Percentiles rank a stretch among this genome's conserved stretches.
Evolutionary conservation across 30 jellyfish, hydroid and myxozoan species (phyloP).

Genomic region (Hydractinia echinata): DNA sequence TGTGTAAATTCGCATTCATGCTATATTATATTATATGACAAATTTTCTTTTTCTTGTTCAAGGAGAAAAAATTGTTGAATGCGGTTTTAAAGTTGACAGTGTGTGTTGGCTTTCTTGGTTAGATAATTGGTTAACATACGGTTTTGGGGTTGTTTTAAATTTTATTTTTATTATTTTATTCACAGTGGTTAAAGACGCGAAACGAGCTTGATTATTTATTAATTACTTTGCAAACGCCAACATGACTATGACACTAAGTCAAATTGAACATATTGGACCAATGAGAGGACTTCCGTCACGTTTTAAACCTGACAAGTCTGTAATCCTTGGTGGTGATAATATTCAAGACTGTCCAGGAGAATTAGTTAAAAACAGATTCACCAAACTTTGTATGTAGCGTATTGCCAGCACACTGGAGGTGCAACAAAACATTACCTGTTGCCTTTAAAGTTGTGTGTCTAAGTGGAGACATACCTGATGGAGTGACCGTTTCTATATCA

Average conservation of each 20-base stretch:
- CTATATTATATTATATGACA: not conserved
- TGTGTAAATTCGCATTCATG: not conserved
- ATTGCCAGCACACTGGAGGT: conserved; percentile 97
- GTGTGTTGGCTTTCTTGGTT: conserved; percentile 1
- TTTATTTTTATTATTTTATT: not conserved
- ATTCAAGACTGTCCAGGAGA: conserved; percentile 93
- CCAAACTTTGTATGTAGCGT: conserved; percentile 99
- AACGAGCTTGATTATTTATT: not conserved
- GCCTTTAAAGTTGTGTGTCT: conserved; percentile 95
- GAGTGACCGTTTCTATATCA: conserved; percentile 78
- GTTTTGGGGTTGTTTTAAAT: not conserved
- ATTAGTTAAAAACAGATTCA: conserved; percentile 94
- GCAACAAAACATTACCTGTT: conserved; percentile 95
- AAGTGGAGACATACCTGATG: conserved; percentile 99
- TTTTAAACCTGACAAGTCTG: conserved; percentile 90
- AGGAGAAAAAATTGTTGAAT: not conserved
- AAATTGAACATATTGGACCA: conserved; percentile 44
- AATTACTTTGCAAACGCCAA: not conserved
- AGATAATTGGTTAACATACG: conserved; percentile 18
- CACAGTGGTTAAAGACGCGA: conserved; percentile 11
- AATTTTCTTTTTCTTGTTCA: not conserved
- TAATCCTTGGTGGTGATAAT: conserved; percentile 58
- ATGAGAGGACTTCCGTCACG: conserved; percentile 66
- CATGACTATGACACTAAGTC: conserved; percentile 31
- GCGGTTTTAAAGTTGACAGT: conserved; percentile 23